Base-by-base conservation (phyloP, 2,888 invertebrate genomes). In the Thysanoteuthis rhombus region DNA sequence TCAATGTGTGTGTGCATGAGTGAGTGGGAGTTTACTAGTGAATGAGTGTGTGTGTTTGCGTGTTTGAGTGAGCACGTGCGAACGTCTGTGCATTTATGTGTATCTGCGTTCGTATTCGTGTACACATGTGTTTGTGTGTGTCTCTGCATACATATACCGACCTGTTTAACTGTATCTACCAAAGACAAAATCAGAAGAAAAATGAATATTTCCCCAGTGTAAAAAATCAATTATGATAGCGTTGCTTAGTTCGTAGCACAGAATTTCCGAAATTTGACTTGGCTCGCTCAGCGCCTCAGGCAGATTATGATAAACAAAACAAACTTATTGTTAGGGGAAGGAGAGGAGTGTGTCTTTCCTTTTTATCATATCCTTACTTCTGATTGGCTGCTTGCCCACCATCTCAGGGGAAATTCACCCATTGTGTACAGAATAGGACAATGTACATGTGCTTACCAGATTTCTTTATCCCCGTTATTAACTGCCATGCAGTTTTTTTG, bases 101-200 rank as follows among this genome's bases (percentile, higher is more conserved):
- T 52, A 19, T 52, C 6, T 58, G 32, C 28, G 32, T 58, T 12
- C 28, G 32, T 58, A 19, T 58, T 6, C 28, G 32, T 58, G 32
- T 28, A 19, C 28, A 19, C 6, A 28, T 58, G 32, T 58, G 32
- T 58, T 6, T 58, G 32, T 58, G 32, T 58, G 8, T 58, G 32
- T 58, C 6, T 28, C 6, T 58, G 32, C 28, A 19, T 75, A 52
- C 52, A 52, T 52, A 52, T 52, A 52, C 22, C 2, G 52, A 52
- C 52, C 52, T 52, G 52, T 52, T 52, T 52, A 52, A 22, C 52
- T 52, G n/a, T 75, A 75, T 75, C 75, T 75, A 75, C 75, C n/a
- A 75, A 75, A 75, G 75, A 75, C 75, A 75, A 75, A 75, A 75
- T 75, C 75, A 75, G 75, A 75, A 75, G 75, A 75, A 75, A 75